phyloP scores from a whole-genome alignment of 2,888 invertebrate species.

The Caenorhabditis doughertyi region DNA sequence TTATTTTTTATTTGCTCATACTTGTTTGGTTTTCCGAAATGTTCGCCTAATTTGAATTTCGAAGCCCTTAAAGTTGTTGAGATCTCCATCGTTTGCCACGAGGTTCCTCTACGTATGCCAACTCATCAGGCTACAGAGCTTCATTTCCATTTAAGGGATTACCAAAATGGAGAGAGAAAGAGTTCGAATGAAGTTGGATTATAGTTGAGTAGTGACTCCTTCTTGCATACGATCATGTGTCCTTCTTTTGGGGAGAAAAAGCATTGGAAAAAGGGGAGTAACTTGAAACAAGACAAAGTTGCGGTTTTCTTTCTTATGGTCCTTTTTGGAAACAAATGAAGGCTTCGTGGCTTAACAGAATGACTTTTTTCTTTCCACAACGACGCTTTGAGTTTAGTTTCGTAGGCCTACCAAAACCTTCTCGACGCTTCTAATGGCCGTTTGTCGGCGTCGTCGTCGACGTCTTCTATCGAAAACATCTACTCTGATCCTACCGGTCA shows the following conservation, averaged over 20 bases:
- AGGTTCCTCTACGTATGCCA: slow-evolving; percentile 20
- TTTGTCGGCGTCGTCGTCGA: slow-evolving; percentile 14
- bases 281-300: slow-evolving; percentile 58
- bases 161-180: too few species aligned
- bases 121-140: slow-evolving; percentile 54
- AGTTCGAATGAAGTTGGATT: slow-evolving; percentile 40
- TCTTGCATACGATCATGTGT: slow-evolving; percentile 35
- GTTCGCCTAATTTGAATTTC: slow-evolving; percentile 51
- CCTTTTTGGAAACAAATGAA: neutral
- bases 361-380: slow-evolving; percentile 34
- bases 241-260: neutral
- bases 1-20: slow-evolving; percentile 9
- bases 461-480: slow-evolving; percentile 37
- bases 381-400: neutral
- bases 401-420: slow-evolving; percentile 45
- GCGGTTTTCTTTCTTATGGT: slow-evolving; percentile 31
- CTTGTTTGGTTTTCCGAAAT: slow-evolving; percentile 28
- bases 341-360: slow-evolving; percentile 49
- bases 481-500: slow-evolving; percentile 35
- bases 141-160: slow-evolving; percentile 42
- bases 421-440: slow-evolving; percentile 30
- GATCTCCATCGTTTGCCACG: neutral
- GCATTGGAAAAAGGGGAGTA: slow-evolving; percentile 2
- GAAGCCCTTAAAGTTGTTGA: slow-evolving; percentile 29
- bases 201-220: slow-evolving; percentile 51